Evolutionary conservation across 2,888 invertebrate species (phyloP).

Genomic region (Thysanoteuthis rhombus): DNA sequence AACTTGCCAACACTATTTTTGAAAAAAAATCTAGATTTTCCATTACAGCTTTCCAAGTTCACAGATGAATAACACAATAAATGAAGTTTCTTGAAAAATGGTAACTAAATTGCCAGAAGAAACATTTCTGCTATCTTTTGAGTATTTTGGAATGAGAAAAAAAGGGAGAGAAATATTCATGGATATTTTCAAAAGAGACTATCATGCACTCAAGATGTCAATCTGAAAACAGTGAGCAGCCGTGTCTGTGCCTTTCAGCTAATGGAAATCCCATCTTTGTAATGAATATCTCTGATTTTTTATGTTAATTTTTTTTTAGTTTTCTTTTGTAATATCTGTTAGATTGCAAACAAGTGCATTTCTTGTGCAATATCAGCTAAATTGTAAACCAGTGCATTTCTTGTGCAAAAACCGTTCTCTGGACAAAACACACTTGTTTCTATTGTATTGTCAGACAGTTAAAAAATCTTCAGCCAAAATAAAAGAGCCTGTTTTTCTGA

Average conservation of each 20-base stretch:
- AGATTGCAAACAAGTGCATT: not conserved
- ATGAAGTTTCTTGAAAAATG: not conserved
- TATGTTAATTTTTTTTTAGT: not conserved
- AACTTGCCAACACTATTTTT: not conserved
- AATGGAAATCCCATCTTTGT: not conserved
- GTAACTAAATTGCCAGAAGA: not conserved
- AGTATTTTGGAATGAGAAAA: not conserved
- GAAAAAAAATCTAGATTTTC: not conserved
- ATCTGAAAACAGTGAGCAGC: not conserved
- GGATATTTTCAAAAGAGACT: not conserved
- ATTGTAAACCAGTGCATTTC: not conserved
- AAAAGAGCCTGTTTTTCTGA: not conserved
- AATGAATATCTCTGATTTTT: not conserved
- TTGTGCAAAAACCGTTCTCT: not conserved
- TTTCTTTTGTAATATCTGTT: not conserved
- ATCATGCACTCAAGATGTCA: not conserved
- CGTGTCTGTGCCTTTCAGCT: not conserved
- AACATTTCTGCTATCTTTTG: not conserved
- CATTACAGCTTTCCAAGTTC: not conserved
- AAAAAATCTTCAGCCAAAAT: not conserved
- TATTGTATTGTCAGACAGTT: not conserved
- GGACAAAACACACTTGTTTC: not conserved
- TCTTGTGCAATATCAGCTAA: not conserved
- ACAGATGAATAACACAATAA: not conserved
- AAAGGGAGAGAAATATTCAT: not conserved